Evolutionary conservation across 2,113 vertebrate species (phyloP).

Genomic region (Lamprologus speciosus): DNA sequence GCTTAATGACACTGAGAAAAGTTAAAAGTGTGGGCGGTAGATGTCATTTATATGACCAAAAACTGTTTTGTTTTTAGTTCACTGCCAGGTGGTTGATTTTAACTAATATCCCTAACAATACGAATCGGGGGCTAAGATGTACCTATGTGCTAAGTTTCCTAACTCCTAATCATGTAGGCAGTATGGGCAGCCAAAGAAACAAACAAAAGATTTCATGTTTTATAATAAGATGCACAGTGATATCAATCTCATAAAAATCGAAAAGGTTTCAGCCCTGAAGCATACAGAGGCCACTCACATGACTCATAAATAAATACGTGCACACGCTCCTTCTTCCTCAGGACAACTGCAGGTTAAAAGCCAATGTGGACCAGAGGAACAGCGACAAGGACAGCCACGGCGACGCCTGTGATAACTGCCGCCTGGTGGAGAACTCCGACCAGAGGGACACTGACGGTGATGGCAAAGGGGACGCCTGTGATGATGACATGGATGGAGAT

Average conservation of each 20-base stretch:
- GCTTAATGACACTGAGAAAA: not conserved
- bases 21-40: not conserved
- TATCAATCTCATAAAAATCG: not conserved
- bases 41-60: not conserved
- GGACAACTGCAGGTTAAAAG: constrained; percentile 91
- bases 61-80: not conserved
- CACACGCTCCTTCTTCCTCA: constrained; percentile 32
- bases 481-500: constrained; percentile 97
- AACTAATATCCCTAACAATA: not conserved
- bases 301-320: not conserved
- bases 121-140: not conserved
- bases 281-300: not conserved
- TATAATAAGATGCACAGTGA: not conserved
- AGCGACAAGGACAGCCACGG: constrained; percentile 90
- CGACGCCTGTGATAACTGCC: constrained; percentile 94
- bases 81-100: not conserved
- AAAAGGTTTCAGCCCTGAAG: not conserved
- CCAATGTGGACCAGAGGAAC: constrained; percentile 89
- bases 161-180: not conserved
- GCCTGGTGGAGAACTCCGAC: constrained; percentile 83
- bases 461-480: constrained; percentile 91
- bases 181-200: not conserved
- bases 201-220: not conserved
- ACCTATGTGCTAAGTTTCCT: not conserved
- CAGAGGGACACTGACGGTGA: constrained; percentile 92